phyloP scores from a whole-genome alignment of 2,797 vertebrate genomes.

The Hemitrygon akajei region DNA sequence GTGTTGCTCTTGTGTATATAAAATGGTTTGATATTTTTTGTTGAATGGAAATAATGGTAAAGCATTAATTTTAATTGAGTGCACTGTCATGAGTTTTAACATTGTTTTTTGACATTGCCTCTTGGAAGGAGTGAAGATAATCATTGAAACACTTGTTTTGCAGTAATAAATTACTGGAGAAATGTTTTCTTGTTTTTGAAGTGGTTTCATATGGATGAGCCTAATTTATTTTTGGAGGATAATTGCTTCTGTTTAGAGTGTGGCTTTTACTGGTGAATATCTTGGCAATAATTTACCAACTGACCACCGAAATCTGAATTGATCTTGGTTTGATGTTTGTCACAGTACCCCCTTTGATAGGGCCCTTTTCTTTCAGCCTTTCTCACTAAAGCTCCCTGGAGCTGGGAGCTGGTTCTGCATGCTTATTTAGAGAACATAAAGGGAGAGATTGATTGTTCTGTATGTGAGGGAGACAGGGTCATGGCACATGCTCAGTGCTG shows the following conservation, averaged over 20 bases:
- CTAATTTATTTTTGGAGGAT: neutral
- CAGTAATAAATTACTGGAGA: neutral
- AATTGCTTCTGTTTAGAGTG: neutral
- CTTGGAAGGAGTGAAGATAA: neutral
- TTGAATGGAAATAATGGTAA: neutral
- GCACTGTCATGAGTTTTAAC: neutral
- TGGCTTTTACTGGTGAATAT: neutral
- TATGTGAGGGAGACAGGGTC: conserved; percentile 62
- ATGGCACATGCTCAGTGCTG: conserved; percentile 97
- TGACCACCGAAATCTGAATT: neutral
- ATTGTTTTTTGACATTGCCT: neutral
- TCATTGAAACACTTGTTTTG: neutral
- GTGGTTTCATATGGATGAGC: no score
- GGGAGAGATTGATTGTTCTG: conserved; percentile 66
- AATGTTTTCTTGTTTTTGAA: neutral
- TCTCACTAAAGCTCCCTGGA: conserved; percentile 53
- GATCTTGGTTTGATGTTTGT: conserved; percentile 46
- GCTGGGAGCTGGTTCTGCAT: conserved; percentile 61
- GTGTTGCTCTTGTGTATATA: no score
- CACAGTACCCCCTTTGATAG: conserved; percentile 49
- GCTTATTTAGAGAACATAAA: conserved; percentile 75
- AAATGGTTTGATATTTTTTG: neutral
- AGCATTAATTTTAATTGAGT: neutral
- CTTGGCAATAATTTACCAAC: neutral
- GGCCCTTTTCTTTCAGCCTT: conserved; percentile 46